Percentiles rank a stretch among this genome's conserved stretches.
Conservation (phyloP, 1,140 invertebrate genomes). For the Anastrepha obliqua region DNA sequence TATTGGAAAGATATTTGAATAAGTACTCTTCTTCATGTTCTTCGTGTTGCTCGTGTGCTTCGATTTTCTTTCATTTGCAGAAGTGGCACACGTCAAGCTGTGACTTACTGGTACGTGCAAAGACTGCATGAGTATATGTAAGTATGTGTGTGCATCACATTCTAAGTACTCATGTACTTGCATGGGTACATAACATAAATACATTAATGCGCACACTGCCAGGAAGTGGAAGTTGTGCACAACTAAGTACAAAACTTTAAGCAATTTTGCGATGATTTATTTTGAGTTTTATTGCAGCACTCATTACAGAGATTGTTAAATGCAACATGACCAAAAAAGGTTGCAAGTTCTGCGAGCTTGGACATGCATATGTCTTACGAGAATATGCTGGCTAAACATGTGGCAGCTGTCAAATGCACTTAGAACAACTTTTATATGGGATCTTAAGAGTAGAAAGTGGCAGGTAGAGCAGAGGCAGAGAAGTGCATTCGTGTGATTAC, state of each 20-base stretch:
- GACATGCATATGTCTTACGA: not conserved
- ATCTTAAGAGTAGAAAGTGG: not conserved
- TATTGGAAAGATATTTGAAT: no score
- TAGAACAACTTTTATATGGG: not conserved
- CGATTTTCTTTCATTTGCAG: no score
- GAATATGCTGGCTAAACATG: not conserved
- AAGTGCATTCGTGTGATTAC: not conserved
- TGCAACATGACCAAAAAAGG: not conserved
- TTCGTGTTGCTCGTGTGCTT: no score
- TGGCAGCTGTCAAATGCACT: constrained; percentile 19
- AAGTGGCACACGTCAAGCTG: no score
- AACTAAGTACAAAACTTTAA: not conserved
- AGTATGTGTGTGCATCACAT: no score
- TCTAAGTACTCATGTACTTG: no score
- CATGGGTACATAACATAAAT: not conserved
- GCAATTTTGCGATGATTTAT: not conserved
- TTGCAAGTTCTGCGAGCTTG: not conserved
- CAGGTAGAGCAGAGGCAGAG: not conserved
- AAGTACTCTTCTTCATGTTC: no score
- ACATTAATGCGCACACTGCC: not conserved
- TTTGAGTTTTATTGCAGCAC: not conserved
- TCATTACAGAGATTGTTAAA: not conserved
- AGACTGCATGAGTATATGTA: no score
- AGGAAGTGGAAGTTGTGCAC: not conserved
- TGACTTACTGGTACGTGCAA: no score